Evolutionary conservation across 2,797 vertebrate species (phyloP).

Genomic region (Chaetodon trifasciatus): DNA sequence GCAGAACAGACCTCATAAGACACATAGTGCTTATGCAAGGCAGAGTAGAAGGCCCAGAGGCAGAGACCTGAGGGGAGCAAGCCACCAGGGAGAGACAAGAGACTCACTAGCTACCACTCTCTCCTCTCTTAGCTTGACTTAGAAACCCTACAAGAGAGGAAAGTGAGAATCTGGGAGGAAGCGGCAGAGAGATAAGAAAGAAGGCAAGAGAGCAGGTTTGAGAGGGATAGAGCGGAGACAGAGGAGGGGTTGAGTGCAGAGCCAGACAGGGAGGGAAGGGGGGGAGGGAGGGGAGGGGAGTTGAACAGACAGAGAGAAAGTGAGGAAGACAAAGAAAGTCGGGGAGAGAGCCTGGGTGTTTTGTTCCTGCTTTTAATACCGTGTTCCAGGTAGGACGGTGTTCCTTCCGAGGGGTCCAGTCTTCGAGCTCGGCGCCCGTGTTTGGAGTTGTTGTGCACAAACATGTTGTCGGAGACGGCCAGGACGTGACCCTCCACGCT

Average conservation of each 20-base stretch:
- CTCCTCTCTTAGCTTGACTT: constrained; percentile 75
- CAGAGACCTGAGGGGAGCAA: constrained; percentile 80
- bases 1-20: constrained; percentile 86
- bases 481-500: constrained; percentile 97
- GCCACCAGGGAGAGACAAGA: constrained; percentile 79
- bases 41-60: constrained; percentile 80
- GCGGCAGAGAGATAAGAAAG: constrained; percentile 69
- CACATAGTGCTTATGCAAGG: constrained; percentile 82
- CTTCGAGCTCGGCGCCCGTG: constrained; percentile 95
- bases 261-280: constrained; percentile 58
- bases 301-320: constrained; percentile 56
- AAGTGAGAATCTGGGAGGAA: constrained; percentile 75
- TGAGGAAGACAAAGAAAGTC: constrained; percentile 61
- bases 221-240: constrained; percentile 63
- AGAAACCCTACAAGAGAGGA: constrained; percentile 75
- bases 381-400: constrained; percentile 96
- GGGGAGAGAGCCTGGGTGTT: constrained; percentile 27
- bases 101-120: constrained; percentile 75
- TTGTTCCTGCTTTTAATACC: constrained; percentile 83
- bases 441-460: constrained; percentile 98
- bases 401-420: constrained; percentile 97
- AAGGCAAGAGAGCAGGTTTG: constrained; percentile 63
- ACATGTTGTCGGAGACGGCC: constrained; percentile 98
- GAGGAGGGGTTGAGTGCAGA: constrained; percentile 58
- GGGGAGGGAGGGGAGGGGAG: constrained; percentile 18